Conservation (phyloP, 2,797 vertebrate species). For the Lacerta viridis region DNA sequence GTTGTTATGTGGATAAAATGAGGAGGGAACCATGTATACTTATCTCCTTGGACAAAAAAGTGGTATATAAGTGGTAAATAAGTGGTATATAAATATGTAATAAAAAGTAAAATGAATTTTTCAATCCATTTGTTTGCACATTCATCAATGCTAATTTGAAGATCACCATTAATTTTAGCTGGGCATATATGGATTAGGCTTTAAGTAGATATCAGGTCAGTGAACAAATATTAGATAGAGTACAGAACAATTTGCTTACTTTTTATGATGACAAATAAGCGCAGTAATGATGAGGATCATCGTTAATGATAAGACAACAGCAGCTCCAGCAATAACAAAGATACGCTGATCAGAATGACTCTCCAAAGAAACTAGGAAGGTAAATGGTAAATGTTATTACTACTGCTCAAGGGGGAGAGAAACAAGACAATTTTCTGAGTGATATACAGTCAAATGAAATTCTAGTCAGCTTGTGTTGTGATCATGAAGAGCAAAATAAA, state of each 20-base stretch:
- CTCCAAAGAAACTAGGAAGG: slow-evolving; percentile 55
- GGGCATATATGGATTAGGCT: background rate
- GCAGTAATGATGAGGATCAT: background rate
- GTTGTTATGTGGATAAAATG: no score
- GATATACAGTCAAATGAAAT: background rate
- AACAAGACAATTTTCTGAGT: background rate
- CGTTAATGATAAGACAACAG: slow-evolving; percentile 36
- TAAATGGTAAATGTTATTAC: slow-evolving; percentile 33
- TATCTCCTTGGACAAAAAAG: no score
- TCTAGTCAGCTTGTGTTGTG: background rate
- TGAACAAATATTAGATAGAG: background rate
- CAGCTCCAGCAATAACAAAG: slow-evolving; percentile 36
- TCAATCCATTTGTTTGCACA: background rate
- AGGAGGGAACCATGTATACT: no score
- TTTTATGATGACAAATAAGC: slow-evolving; percentile 37
- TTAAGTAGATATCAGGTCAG: background rate
- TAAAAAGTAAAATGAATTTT: background rate
- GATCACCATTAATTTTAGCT: slow-evolving; percentile 30
- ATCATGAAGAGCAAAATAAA: background rate
- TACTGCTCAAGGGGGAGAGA: slow-evolving; percentile 26
- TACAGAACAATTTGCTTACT: slow-evolving; percentile 50
- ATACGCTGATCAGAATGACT: background rate
- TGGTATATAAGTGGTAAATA: no score
- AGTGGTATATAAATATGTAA: no score
- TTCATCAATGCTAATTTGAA: background rate